These are phyloP conservation scores for Rhabdomys pumilio DNA, from an alignment of 2,797 vertebrate species.

Conservation along the genomic window DNA sequence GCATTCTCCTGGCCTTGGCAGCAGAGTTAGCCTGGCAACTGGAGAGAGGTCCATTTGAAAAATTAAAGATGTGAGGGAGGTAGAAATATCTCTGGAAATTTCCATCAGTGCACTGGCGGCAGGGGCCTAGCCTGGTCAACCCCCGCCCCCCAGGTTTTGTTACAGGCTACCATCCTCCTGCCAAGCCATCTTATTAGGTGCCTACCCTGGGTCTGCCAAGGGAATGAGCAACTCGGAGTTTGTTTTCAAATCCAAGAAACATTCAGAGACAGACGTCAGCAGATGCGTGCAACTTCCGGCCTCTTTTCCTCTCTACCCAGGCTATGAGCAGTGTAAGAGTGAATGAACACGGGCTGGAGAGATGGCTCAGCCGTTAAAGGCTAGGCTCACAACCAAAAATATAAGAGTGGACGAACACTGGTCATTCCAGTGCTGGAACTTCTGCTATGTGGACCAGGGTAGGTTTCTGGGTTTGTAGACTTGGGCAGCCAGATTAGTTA, in stretches of 20 bases:
- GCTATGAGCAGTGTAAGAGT: background rate
- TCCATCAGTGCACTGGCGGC: background rate
- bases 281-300: background rate
- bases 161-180: background rate
- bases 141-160: background rate
- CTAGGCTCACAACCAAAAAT: too few relatives aligned
- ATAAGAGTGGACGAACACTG: background rate
- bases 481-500: background rate
- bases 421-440: background rate
- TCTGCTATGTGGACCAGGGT: rapidly evolving
- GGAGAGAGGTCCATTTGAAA: conserved; percentile 61
- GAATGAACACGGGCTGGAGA: too few relatives aligned
- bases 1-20: conserved; percentile 1
- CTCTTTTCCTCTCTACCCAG: rapidly evolving
- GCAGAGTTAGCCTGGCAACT: conserved; percentile 55
- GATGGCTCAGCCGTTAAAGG: too few relatives aligned
- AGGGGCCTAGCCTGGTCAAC: background rate
- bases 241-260: background rate
- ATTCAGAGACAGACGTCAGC: background rate
- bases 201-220: background rate
- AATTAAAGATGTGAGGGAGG: conserved; percentile 72
- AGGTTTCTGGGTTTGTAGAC: background rate
- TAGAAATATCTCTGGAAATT: conserved; percentile 74
- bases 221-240: rapidly evolving
- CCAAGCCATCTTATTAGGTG: rapidly evolving